Conservation (phyloP, 2,797 vertebrate species). For the Vireo griseus region DNA sequence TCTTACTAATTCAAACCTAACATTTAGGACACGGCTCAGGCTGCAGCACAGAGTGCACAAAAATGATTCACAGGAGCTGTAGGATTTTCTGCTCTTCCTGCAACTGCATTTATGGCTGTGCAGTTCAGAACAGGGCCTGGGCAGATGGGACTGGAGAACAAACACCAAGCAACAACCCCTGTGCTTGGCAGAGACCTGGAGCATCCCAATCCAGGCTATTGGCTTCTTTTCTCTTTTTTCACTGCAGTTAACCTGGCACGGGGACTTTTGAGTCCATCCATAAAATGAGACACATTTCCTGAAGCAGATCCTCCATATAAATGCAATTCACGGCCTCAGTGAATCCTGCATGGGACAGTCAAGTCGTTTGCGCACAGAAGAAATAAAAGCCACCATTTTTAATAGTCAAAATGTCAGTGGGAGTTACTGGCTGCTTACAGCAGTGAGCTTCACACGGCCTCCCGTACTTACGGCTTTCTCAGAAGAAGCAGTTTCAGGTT, state of each 20-base stretch:
- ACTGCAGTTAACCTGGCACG: background rate
- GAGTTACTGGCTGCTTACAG: background rate
- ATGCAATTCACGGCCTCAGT: background rate
- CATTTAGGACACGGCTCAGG: background rate
- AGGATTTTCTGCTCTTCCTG: background rate
- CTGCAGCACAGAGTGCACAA: background rate
- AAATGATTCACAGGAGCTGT: background rate
- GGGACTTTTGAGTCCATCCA: no score
- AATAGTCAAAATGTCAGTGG: rapidly evolving
- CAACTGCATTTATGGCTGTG: background rate
- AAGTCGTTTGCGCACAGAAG: background rate
- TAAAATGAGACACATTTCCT: background rate
- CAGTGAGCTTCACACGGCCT: background rate
- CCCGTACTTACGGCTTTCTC: background rate
- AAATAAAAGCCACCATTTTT: background rate
- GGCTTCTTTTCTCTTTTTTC: background rate
- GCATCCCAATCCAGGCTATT: background rate
- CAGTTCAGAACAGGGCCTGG: background rate
- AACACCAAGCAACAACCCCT: background rate
- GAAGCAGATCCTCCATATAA: background rate
- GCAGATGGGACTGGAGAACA: no score
- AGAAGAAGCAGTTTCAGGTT: background rate
- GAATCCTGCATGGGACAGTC: background rate
- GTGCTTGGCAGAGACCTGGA: no score
- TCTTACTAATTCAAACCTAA: background rate